Conservation (phyloP, 2,797 vertebrate species). For the Peromyscus eremicus region DNA sequence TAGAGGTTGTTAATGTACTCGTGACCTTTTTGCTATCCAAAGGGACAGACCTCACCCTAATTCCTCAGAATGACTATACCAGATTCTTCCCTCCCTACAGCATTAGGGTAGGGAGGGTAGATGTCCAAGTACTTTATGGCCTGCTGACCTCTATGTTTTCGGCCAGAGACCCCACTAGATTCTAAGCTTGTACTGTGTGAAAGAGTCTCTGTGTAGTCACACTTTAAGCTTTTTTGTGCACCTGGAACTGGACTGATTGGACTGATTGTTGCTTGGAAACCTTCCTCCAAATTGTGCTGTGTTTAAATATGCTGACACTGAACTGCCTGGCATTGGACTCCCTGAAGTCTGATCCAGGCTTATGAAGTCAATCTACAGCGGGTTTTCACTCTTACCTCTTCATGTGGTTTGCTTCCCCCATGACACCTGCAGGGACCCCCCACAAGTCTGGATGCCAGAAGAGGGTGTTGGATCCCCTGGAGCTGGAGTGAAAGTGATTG, state of each 20-base stretch:
- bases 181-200: not conserved
- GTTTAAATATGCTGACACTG: not conserved
- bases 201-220: not conserved
- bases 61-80: not conserved
- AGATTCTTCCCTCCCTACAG: not conserved
- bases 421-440: not conserved
- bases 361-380: not conserved
- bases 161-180: not conserved
- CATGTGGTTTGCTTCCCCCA: not conserved
- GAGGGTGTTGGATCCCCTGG: not conserved
- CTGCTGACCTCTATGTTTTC: not conserved
- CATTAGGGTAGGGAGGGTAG: too few species aligned
- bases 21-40: not conserved
- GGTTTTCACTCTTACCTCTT: not conserved
- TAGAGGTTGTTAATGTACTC: not conserved
- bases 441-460: not conserved
- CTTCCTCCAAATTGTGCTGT: not conserved
- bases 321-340: not conserved
- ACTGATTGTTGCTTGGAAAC: not conserved
- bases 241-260: not conserved
- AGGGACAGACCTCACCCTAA: not conserved
- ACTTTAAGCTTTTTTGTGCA: not conserved
- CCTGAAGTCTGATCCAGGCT: not conserved
- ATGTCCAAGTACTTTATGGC: not conserved
- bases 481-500: not conserved